Evolutionary conservation across 2,113 vertebrate species (phyloP), one percentile per base, ranked within the genome.

Genomic region (Lepisosteus osseus): DNA sequence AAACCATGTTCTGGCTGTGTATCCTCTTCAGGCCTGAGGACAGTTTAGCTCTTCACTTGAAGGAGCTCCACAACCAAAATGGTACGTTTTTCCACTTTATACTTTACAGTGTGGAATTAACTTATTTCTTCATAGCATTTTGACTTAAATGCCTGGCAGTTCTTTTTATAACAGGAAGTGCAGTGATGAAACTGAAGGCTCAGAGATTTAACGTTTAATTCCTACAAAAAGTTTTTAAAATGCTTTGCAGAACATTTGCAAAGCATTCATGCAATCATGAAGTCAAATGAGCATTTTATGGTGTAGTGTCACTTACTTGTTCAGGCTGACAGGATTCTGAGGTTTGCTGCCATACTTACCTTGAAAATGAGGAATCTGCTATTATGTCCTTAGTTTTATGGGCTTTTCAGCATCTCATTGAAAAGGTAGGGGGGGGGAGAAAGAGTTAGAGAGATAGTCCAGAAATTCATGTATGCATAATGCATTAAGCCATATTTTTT

Each of bases 391-490:
- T 70, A 68, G 73, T 77, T 86, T 79, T 63, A 78, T 70, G 76
- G 75, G 68, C 54, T 13, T 76, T 42, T 13, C 64, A 68, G 68
- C 74, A 12, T 59, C 56, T 11, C 56, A 59, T 6, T 11, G 29
- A 54, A 78, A 83, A 43, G 41, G 74, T 57, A 69, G 13, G 68
- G 45, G 66, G 67, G 43, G 77, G 44, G 56, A n/a, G 62, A 68
- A 78, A 62, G 45, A 45, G 54, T 54, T 41, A 17, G 51, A 57
- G 77, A 77, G 14, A 65, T 67, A 72, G 72, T 66, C 70, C 71
- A 76, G 74, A 84, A 78, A 86, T 86, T 84, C 71, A 88, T 88
- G 84, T 80, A 86, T 80, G 83, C 85, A 87, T 86, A 84, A 76
- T 41, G 65, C 62, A 41, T 79, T 77, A 84, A 85, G 78, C 80